These are phyloP conservation scores for Tenrec ecaudatus DNA, from an alignment of 2,113 vertebrate species.

Conservation along the genomic window DNA sequence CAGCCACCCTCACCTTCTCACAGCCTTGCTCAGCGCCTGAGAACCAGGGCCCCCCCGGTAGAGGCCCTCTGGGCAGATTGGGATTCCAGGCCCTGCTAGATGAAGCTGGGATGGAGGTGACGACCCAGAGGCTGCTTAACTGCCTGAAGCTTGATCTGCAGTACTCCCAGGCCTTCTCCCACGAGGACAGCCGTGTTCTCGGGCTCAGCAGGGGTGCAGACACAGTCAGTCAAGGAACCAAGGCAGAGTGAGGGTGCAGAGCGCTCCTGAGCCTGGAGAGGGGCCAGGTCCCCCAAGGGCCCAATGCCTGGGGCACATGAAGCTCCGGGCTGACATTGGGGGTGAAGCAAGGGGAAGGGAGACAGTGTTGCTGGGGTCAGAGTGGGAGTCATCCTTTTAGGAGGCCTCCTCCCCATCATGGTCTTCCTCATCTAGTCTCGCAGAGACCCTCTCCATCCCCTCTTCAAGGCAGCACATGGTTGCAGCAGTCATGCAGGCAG, in stretches of 20 bases:
- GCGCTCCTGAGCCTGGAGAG: accelerated
- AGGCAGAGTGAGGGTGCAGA: background rate
- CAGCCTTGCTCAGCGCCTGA: background rate
- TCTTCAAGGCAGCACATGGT: accelerated
- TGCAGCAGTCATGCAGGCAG: background rate
- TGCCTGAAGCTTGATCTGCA: no score
- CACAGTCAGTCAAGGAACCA: background rate
- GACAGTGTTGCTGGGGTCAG: background rate
- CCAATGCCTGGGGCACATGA: no score
- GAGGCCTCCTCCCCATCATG: background rate
- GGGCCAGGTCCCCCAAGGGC: background rate
- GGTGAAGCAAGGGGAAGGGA: background rate
- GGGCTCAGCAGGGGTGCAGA: background rate
- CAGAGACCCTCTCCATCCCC: background rate
- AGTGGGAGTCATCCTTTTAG: no score
- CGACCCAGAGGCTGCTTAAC: no score
- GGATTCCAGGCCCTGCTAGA: background rate
- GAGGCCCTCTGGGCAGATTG: no score
- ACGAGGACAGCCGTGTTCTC: no score
- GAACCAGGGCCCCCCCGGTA: background rate
- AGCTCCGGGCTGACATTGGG: background rate
- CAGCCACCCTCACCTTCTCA: background rate
- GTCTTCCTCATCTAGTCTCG: background rate
- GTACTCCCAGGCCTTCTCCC: no score
- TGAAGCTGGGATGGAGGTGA: background rate